phyloP scores from a whole-genome alignment of 1,140 invertebrate species.

The Hormaphis cornu region DNA sequence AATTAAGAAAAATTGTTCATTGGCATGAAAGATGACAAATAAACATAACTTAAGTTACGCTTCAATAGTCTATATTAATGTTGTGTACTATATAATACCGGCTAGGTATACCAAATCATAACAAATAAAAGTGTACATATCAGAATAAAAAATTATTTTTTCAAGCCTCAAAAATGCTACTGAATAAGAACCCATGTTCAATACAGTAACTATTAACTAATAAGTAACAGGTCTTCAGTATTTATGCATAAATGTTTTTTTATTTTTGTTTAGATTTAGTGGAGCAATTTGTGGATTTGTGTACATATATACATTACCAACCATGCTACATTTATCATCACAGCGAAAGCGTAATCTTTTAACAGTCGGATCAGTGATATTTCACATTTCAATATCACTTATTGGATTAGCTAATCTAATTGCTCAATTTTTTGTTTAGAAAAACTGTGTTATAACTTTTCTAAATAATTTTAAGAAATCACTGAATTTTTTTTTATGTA shows the following conservation, averaged over 20 bases:
- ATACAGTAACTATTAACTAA: not conserved
- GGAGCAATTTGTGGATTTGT: constrained; percentile 79
- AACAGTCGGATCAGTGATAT: constrained; percentile 46
- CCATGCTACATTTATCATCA: constrained; percentile 61
- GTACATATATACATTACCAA: constrained; percentile 76
- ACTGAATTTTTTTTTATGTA: not conserved
- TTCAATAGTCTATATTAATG: no score
- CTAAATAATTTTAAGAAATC: not conserved
- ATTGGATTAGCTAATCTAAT: constrained; percentile 63
- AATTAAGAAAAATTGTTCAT: no score
- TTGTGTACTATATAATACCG: no score
- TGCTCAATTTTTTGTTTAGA: constrained; percentile 65
- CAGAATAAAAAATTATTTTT: no score
- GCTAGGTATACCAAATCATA: no score
- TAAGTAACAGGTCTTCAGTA: no score
- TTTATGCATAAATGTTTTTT: not conserved
- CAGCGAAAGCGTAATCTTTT: constrained; percentile 52
- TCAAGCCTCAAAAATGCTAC: no score
- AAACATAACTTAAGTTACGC: no score
- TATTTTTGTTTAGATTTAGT: constrained; percentile 59
- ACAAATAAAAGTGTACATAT: no score
- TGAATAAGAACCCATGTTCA: no score
- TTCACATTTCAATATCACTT: constrained; percentile 55
- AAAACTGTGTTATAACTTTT: no score
- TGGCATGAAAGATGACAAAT: no score